Conservation (phyloP, 2,113 vertebrate species). For the Cercocebus atys region DNA sequence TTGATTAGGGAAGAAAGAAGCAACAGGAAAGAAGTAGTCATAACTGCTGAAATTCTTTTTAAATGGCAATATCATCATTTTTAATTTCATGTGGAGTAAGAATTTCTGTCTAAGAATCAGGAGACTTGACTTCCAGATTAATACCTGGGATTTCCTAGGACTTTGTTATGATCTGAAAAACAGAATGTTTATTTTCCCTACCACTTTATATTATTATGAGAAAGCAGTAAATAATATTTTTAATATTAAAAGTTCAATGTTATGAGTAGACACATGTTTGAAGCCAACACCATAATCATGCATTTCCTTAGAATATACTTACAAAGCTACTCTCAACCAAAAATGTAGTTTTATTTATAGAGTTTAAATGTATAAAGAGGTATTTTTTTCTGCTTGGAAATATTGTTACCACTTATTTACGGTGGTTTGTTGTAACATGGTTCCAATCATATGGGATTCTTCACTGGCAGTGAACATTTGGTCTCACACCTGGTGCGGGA, state of each 20-base stretch:
- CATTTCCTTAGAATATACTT: constrained; percentile 32
- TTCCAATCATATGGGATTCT: neutral
- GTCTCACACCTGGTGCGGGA: constrained; percentile 61
- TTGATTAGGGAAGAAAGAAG: neutral
- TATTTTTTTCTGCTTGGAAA: constrained; percentile 20
- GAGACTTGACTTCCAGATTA: neutral
- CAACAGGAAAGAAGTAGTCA: neutral
- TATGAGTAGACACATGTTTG: neutral
- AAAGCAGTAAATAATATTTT: constrained; percentile 8
- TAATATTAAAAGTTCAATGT: constrained; percentile 17
- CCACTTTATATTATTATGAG: neutral
- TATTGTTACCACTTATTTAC: neutral
- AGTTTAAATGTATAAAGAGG: neutral
- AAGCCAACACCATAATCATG: neutral
- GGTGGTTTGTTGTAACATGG: neutral
- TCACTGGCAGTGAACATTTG: constrained; percentile 64
- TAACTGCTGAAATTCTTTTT: neutral
- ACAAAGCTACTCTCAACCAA: neutral
- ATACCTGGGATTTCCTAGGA: neutral
- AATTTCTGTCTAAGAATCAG: neutral
- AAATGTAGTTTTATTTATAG: neutral
- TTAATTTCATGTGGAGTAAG: neutral
- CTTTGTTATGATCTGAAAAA: neutral
- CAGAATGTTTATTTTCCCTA: neutral
- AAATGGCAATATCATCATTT: neutral